Base-by-base conservation (phyloP, 2,797 vertebrate genomes). In the Lateolabrax maculatus region DNA sequence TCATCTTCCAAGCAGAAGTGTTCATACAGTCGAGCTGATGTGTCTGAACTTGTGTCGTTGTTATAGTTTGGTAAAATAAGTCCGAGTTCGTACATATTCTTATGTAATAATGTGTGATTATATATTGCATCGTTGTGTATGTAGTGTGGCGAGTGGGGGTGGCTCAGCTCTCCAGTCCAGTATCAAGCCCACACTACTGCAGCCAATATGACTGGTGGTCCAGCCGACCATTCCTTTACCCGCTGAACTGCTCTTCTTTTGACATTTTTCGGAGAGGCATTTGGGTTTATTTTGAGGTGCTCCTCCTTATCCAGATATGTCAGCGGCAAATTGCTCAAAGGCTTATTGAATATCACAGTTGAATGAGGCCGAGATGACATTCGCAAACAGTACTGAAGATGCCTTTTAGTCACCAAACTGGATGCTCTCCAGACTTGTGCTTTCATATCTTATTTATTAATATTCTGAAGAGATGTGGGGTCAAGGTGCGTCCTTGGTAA, bases 161-260 rank as follows among this genome's bases (percentile, higher is more conserved):
- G 44, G 37, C 37, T 79, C n/a, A 58, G 62, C 39, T 67, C 53
- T 51, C 21, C 25, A 53, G 58, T 67, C 29, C 31, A 49, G 34
- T 56, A 64, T 71, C 18, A 51, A 36, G 23, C 16, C 61, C 21
- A 8, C 58, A 29, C 8, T 39, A 25, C 29, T 43, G 25, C 51
- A 48, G 51, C 52, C 48, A 29, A 65, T 41, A 1, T 43, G 13
- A 52, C 27, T 44, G 2, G 21, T 19, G 27, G 39, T 74, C 23
- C 13, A 52, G 31, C 11, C 43, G 44, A 44, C 27, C 5, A 18
- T 58, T 51, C 61, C 39, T 63, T 37, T 25, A 39, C 25, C 60
- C 63, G 23, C 34, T 58, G 43, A 57, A 37, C 61, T 19, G 27
- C n/a, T 66, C 34, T 19, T 44, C 43, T 71, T 51, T 34, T 67